Conservation (phyloP, 2,888 invertebrate genomes). For the Hemaris fuciformis region DNA sequence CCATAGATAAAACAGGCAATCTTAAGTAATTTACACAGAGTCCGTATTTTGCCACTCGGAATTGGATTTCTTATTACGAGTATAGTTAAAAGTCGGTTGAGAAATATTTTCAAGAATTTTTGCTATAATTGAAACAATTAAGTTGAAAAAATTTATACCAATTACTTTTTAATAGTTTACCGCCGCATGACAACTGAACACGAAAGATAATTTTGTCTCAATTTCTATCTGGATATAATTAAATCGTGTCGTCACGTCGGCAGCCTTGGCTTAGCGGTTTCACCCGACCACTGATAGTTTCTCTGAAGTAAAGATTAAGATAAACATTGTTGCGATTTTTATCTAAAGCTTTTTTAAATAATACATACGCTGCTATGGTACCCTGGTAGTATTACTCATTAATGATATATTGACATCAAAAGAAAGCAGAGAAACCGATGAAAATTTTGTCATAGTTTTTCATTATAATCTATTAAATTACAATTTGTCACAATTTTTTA, state of each 20-base stretch:
- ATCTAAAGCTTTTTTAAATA: too few relatives aligned
- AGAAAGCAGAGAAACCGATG: too few relatives aligned
- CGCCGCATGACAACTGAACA: slow-evolving; percentile 22
- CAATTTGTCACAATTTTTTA: too few relatives aligned
- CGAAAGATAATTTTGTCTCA: slow-evolving; percentile 37
- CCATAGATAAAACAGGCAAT: too few relatives aligned
- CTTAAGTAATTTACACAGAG: too few relatives aligned
- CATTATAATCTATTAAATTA: too few relatives aligned
- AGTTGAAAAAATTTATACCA: neutral
- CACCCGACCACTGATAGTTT: slow-evolving; percentile 34
- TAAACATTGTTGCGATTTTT: neutral
- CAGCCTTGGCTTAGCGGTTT: slow-evolving; percentile 45
- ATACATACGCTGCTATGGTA: too few relatives aligned
- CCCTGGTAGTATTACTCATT: too few relatives aligned
- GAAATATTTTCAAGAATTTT: neutral
- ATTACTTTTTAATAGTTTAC: slow-evolving; percentile 14
- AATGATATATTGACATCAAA: too few relatives aligned
- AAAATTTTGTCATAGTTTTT: too few relatives aligned
- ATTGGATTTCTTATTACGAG: too few relatives aligned
- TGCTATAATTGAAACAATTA: neutral
- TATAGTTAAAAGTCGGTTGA: neutral
- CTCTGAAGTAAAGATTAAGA: slow-evolving; percentile 17
- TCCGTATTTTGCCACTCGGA: too few relatives aligned
- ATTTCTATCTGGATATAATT: slow-evolving; percentile 41
- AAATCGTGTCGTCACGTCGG: slow-evolving; percentile 39